These are phyloP conservation scores for Drosophila atripex DNA, from an alignment of 2,888 invertebrate species.

Conservation along the genomic window DNA sequence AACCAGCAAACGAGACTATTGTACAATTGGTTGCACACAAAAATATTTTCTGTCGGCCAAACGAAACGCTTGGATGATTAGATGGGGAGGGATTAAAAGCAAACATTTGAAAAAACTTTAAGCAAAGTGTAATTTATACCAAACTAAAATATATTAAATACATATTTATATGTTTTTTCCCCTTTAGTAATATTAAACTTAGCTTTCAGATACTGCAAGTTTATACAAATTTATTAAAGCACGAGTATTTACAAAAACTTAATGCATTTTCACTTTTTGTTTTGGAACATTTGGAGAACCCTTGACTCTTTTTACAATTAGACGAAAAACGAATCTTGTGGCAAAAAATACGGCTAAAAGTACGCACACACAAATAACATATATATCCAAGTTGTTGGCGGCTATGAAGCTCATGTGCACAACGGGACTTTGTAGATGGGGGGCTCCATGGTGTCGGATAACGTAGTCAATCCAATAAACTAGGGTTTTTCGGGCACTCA, in stretches of 20 bases:
- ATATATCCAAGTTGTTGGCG: constrained; percentile 43
- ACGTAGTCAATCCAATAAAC: constrained; percentile 50
- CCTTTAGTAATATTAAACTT: background rate
- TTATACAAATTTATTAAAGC: background rate
- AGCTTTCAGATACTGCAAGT: background rate
- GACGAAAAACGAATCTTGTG: background rate
- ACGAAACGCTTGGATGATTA: constrained; percentile 18
- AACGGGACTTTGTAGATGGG: constrained; percentile 55
- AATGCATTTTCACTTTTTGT: background rate
- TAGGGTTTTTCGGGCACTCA: background rate
- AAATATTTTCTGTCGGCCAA: constrained; percentile 36
- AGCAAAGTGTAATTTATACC: background rate
- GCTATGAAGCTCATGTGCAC: constrained; percentile 83
- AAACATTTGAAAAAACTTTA: background rate
- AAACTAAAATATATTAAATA: background rate
- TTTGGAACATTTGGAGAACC: background rate
- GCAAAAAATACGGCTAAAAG: background rate
- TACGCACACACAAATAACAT: background rate
- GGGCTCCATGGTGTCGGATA: constrained; percentile 85
- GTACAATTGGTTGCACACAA: constrained; percentile 45
- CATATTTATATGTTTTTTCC: background rate
- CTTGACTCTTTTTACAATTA: background rate
- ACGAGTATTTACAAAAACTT: background rate
- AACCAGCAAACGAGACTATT: constrained; percentile 46
- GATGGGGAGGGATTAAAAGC: background rate